Conservation (phyloP, 2,888 invertebrate species). For the Limnephilus lunatus region DNA sequence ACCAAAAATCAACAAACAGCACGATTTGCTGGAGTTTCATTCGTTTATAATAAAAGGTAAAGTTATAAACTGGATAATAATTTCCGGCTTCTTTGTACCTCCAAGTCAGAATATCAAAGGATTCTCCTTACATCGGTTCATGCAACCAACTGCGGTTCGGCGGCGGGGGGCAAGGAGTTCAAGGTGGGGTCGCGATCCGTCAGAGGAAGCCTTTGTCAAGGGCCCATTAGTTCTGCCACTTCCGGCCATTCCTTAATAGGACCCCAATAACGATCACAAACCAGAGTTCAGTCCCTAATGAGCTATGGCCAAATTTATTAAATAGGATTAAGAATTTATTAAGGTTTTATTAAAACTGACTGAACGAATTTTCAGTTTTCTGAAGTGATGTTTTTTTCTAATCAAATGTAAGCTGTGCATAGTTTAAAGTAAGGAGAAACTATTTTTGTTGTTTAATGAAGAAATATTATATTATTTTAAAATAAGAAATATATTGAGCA, state of each 20-base stretch:
- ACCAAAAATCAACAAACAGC: too few relatives aligned
- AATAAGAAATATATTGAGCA: too few relatives aligned
- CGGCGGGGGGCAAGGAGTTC: neutral
- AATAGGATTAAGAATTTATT: neutral
- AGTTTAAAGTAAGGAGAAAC: too few relatives aligned
- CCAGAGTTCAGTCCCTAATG: neutral
- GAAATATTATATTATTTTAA: too few relatives aligned
- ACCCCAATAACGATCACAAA: slow-evolving; percentile 10
- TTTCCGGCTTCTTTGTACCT: neutral
- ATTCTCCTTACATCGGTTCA: neutral
- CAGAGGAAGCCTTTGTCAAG: slow-evolving; percentile 55
- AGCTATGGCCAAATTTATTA: neutral
- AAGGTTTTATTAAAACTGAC: neutral
- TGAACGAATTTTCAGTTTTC: too few relatives aligned
- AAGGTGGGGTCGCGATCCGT: slow-evolving; percentile 43
- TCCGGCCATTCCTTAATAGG: slow-evolving; percentile 19
- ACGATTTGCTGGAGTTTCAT: neutral
- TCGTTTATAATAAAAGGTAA: neutral
- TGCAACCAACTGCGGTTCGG: slow-evolving; percentile 7
- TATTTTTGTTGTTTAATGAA: too few relatives aligned
- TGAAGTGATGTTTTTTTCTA: too few relatives aligned
- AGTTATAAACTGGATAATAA: neutral
- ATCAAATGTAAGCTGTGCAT: too few relatives aligned
- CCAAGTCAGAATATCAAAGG: neutral
- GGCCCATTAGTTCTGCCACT: slow-evolving; percentile 55